These are phyloP conservation scores for Glareola pratincola DNA, from an alignment of 2,113 vertebrate species.

Conservation along the genomic window DNA sequence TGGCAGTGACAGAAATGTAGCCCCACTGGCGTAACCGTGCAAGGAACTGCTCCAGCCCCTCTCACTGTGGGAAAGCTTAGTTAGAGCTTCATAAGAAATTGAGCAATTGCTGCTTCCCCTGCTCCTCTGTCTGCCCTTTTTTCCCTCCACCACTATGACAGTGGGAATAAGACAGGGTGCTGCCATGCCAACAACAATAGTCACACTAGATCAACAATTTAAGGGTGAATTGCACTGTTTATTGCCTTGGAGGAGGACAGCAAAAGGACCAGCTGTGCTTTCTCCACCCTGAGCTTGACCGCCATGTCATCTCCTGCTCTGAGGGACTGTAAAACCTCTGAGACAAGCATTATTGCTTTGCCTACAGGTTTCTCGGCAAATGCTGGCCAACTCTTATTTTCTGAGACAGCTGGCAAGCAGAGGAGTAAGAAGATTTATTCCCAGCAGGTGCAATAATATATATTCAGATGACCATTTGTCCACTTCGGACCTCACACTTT, in stretches of 20 bases:
- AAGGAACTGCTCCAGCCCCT: background rate
- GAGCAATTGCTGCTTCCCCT: background rate
- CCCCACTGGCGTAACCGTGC: rapidly evolving
- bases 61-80: background rate
- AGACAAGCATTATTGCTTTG: background rate
- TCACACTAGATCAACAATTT: background rate
- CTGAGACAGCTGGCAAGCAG: background rate
- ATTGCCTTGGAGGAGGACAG: background rate
- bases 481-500: background rate
- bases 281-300: background rate
- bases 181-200: background rate
- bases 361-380: background rate
- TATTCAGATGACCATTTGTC: background rate
- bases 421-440: background rate
- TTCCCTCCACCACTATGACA: background rate
- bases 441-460: background rate
- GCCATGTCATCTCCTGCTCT: background rate
- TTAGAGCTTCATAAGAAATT: background rate
- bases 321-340: background rate
- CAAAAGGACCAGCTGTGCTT: background rate
- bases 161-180: background rate
- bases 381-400: background rate
- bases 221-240: background rate
- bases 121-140: background rate
- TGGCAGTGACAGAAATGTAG: background rate